Conservation (phyloP, 2,888 invertebrate genomes). For the Deroplatys truncata region DNA sequence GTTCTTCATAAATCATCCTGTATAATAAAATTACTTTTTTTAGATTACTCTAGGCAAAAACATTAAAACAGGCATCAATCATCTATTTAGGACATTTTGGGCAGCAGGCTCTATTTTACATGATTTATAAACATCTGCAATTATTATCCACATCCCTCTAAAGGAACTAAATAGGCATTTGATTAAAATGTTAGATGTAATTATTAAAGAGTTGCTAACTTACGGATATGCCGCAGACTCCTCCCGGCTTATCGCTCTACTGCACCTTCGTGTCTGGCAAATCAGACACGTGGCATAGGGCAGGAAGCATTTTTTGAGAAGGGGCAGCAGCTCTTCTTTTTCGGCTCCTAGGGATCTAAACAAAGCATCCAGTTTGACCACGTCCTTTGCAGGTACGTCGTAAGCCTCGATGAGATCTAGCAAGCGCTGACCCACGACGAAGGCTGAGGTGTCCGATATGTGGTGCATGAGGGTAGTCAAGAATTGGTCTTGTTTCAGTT, state of each 20-base stretch:
- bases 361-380: background rate
- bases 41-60: too few species aligned
- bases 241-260: too few species aligned
- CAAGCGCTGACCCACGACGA: background rate
- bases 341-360: background rate
- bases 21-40: too few species aligned
- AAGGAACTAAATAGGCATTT: too few species aligned
- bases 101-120: too few species aligned
- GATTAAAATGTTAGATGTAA: too few species aligned
- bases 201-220: background rate
- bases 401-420: background rate
- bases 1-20: too few species aligned
- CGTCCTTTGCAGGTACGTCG: background rate
- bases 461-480: background rate
- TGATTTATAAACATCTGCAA: too few species aligned
- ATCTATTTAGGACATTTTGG: too few species aligned
- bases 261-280: background rate
- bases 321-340: background rate
- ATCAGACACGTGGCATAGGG: background rate
- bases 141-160: too few species aligned
- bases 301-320: background rate
- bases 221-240: background rate
- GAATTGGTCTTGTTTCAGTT: background rate
- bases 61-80: too few species aligned
- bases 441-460: background rate